Evolutionary conservation across 2,113 vertebrate genomes (phyloP).

Genomic region (Oreochromis niloticus): DNA sequence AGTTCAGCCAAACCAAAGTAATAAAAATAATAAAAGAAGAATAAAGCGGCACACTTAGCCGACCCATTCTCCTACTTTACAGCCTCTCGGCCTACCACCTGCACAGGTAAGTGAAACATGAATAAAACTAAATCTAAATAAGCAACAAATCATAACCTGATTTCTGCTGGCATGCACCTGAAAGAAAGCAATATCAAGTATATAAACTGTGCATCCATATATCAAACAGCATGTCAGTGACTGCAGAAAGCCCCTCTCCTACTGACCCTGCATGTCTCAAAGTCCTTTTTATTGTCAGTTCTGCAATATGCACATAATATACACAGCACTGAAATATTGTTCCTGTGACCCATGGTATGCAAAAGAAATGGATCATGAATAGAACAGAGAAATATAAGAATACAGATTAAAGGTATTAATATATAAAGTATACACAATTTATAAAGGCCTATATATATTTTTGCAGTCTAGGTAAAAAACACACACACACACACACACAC

Average conservation of each 20-base stretch:
- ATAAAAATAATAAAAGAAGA: background rate
- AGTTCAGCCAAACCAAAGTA: background rate
- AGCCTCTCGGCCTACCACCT: accelerated
- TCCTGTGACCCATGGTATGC: background rate
- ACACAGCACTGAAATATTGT: background rate
- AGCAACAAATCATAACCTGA: background rate
- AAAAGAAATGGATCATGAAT: background rate
- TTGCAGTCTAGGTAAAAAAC: background rate
- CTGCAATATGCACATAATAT: background rate
- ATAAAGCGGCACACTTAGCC: background rate
- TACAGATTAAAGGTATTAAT: background rate
- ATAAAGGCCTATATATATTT: background rate
- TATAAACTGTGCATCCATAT: background rate
- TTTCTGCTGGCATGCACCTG: background rate
- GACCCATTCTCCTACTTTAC: background rate
- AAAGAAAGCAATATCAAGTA: background rate
- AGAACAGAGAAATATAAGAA: background rate
- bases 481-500: no score
- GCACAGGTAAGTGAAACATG: background rate
- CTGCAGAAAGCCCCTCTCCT: background rate
- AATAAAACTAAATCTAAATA: background rate
- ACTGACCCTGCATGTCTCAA: background rate
- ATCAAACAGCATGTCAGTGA: background rate
- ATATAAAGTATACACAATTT: accelerated
- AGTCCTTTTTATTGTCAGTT: background rate